A percentile compares a stretch with the other conserved stretches of the same genome.
Evolutionary conservation across 1,140 invertebrate genomes (phyloP).

Genomic region (Calephelis virginiensis): DNA sequence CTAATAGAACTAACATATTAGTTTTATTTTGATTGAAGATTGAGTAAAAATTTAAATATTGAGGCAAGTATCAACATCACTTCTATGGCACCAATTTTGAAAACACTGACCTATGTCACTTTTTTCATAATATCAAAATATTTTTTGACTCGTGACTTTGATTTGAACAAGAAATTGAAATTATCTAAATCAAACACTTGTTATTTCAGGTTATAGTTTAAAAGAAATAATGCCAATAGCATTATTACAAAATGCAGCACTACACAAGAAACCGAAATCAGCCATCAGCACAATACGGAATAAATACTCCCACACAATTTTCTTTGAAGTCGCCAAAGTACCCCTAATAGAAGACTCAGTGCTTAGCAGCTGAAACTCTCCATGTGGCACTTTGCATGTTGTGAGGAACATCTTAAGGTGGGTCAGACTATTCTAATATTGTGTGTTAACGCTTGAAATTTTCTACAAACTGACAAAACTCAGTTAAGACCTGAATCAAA

Average conservation of each 20-base stretch:
- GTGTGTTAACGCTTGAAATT: background rate
- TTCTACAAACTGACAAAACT: conserved; percentile 1
- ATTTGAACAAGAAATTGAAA: background rate
- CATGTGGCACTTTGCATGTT: conserved; percentile 38
- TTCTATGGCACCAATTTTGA: too few species aligned
- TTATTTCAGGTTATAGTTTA: conserved; percentile 83
- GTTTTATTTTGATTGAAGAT: too few species aligned
- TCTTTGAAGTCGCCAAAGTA: conserved; percentile 90
- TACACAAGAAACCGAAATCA: conserved; percentile 86
- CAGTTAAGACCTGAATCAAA: conserved; percentile 5
- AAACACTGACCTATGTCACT: too few species aligned
- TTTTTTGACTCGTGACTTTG: too few species aligned
- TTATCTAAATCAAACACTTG: background rate
- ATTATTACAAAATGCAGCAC: conserved; percentile 85
- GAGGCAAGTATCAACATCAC: too few species aligned
- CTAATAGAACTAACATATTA: too few species aligned
- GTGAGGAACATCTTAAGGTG: conserved; percentile 45
- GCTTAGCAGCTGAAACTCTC: conserved; percentile 49
- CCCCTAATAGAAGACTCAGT: conserved; percentile 78
- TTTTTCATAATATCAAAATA: too few species aligned
- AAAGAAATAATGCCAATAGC: conserved; percentile 87
- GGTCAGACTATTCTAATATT: conserved; percentile 29
- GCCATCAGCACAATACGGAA: conserved; percentile 91
- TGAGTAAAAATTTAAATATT: too few species aligned
- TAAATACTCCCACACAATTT: conserved; percentile 97